Evolutionary conservation across 2,888 invertebrate species (phyloP).

Genomic region (Hyppa rectilinea): DNA sequence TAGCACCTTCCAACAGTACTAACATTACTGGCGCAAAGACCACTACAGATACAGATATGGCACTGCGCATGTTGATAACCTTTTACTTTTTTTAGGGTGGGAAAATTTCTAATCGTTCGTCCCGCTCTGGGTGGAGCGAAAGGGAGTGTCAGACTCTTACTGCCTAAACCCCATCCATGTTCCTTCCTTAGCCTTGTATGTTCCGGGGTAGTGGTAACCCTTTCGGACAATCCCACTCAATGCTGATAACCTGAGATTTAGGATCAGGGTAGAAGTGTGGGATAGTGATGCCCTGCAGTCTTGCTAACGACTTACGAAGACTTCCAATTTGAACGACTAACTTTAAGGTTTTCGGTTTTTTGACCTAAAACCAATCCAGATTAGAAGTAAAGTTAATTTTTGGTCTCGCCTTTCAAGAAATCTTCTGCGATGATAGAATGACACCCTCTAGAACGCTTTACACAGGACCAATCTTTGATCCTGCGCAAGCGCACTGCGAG

Average conservation of each 20-base stretch:
- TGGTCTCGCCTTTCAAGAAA: background rate
- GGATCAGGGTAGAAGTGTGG: background rate
- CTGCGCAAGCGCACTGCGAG: background rate
- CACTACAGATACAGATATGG: conserved; percentile 12
- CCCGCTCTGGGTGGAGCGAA: too few relatives aligned
- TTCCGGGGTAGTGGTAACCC: too few relatives aligned
- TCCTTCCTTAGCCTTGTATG: too few relatives aligned
- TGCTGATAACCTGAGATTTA: conserved; percentile 44
- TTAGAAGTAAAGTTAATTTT: background rate
- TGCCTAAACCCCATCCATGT: too few relatives aligned
- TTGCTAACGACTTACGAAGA: background rate
- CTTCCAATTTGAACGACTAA: too few relatives aligned
- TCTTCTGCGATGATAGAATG: too few relatives aligned
- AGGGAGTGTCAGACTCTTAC: too few relatives aligned
- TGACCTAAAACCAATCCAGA: background rate
- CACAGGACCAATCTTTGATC: background rate
- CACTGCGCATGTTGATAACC: conserved; percentile 33
- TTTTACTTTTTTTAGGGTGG: too few relatives aligned
- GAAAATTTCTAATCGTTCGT: too few relatives aligned
- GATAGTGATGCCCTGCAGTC: background rate
- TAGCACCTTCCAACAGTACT: conserved; percentile 46
- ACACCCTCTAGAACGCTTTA: background rate
- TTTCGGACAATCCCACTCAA: too few relatives aligned
- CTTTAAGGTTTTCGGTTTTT: too few relatives aligned
- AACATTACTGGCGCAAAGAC: conserved; percentile 23